phyloP scores from a whole-genome alignment of 2,113 vertebrate species.

The Pelodiscus sinensis region DNA sequence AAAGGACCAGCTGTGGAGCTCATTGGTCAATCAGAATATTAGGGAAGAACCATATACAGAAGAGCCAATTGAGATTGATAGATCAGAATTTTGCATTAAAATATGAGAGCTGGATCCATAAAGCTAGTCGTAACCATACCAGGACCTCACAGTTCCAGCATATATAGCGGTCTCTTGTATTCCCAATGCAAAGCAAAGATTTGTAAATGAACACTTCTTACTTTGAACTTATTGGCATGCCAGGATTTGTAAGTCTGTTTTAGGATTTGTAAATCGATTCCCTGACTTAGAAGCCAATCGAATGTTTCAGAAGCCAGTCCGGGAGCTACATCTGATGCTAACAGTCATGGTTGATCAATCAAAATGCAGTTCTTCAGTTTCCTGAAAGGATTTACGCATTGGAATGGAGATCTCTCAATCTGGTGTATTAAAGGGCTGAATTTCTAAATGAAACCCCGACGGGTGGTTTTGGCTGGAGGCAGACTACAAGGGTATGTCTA shows the following conservation, averaged over 20 bases:
- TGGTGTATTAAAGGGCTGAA: constrained; percentile 46
- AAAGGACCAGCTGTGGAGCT: not conserved
- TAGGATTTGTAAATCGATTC: constrained; percentile 64
- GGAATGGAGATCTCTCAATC: constrained; percentile 56
- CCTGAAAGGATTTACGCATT: constrained; percentile 67
- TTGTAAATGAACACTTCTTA: constrained; percentile 5
- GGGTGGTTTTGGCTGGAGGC: not conserved
- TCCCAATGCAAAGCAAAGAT: constrained; percentile 25
- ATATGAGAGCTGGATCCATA: constrained; percentile 11
- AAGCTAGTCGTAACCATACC: not conserved
- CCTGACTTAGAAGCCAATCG: constrained; percentile 57
- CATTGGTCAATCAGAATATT: not conserved
- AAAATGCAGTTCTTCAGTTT: constrained; percentile 44
- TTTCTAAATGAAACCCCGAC: constrained; percentile 41
- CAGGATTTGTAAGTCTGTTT: constrained; percentile 61
- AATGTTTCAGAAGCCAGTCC: constrained; percentile 53
- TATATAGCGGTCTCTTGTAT: constrained; percentile 18
- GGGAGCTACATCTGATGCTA: constrained; percentile 62
- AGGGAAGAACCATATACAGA: not conserved
- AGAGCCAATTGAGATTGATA: constrained; percentile 1
- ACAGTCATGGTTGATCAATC: constrained; percentile 67
- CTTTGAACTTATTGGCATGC: constrained; percentile 23
- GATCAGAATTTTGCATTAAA: not conserved
- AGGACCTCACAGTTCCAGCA: not conserved
- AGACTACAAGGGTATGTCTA: no score